These are phyloP conservation scores for Acyrthosiphon pisum DNA, from an alignment of 1,140 invertebrate genomes.

Conservation along the genomic window DNA sequence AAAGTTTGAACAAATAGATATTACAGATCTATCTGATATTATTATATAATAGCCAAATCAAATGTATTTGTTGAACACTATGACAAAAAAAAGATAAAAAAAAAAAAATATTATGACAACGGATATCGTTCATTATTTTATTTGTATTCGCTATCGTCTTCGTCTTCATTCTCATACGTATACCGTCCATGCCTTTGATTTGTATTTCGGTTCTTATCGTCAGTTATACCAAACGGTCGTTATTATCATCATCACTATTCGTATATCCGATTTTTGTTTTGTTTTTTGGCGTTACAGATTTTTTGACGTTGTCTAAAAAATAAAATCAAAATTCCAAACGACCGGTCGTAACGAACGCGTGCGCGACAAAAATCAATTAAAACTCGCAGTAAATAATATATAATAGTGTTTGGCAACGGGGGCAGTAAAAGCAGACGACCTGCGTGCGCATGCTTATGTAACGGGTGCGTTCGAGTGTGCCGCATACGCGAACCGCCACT, in stretches of 20 bases:
- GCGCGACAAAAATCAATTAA: not conserved
- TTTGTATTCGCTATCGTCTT: not conserved
- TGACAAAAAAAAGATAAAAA: not conserved
- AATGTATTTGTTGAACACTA: not conserved
- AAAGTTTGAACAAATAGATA: not conserved
- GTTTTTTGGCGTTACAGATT: not conserved
- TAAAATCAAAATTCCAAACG: not conserved
- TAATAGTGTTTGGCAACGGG: not conserved
- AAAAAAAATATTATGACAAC: not conserved
- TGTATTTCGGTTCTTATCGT: too few relatives aligned
- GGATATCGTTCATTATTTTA: not conserved
- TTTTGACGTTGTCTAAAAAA: not conserved
- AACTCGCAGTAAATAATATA: conserved; percentile 4
- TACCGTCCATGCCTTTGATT: too few relatives aligned
- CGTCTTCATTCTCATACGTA: too few relatives aligned
- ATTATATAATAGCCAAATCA: not conserved
- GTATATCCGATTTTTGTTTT: too few relatives aligned
- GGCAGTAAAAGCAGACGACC: not conserved
- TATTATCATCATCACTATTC: not conserved
- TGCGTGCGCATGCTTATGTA: not conserved
- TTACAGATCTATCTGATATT: not conserved
- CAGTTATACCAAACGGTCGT: not conserved
- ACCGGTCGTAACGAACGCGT: not conserved
- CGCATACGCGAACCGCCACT: not conserved
- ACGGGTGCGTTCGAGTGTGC: not conserved